These are phyloP conservation scores for Mesembrinibis cayennensis DNA, from an alignment of 2,113 vertebrate genomes.

Conservation along the genomic window DNA sequence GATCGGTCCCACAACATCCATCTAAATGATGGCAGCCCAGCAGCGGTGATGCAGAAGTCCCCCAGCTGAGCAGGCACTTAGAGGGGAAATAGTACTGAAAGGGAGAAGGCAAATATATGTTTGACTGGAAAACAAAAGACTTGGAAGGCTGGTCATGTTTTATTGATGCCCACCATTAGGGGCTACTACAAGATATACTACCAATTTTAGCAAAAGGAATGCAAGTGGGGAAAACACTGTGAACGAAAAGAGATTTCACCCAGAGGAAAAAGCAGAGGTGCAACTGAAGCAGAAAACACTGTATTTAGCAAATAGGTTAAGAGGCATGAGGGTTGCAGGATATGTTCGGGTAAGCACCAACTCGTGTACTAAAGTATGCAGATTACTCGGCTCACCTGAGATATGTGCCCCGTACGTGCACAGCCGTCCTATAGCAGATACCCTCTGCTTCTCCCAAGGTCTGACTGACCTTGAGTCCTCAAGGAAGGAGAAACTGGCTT, in stretches of 20 bases:
- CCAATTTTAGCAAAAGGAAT: neutral
- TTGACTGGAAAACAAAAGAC: conserved; percentile 6
- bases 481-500: neutral
- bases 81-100: neutral
- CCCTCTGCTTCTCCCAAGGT: neutral
- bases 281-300: neutral
- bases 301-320: neutral
- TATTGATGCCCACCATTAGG: conserved; percentile 34
- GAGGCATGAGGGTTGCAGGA: neutral
- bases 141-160: neutral
- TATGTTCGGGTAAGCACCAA: neutral
- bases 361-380: neutral
- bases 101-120: neutral
- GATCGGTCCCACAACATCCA: neutral
- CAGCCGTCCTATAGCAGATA: neutral
- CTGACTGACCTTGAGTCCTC: neutral
- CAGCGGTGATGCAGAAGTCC: neutral
- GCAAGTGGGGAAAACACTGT: neutral
- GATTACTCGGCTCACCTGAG: neutral
- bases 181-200: neutral
- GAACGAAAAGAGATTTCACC: neutral
- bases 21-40: conserved; percentile 2
- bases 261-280: neutral
- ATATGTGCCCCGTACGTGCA: neutral
- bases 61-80: neutral